These are phyloP conservation scores for fruit fly (Drosophila melanogaster) DNA, from an alignment of 1,140 invertebrate species.

Conservation along the genomic window Release_6_plus_ISO1_MT NT_033777.3:17844001-17844500, in stretches of 20 bases:
- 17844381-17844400: not conserved
- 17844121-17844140: conserved; percentile 7
- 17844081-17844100: conserved; percentile 53
- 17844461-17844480: conserved; percentile 52
- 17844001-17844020: conserved; percentile 17
- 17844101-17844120: conserved; percentile 53
- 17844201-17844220: conserved; percentile 80
- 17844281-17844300: conserved; percentile 26
- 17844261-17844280: conserved; percentile 7
- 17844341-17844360: conserved; percentile 65
- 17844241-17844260: not conserved
- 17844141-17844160: not conserved
- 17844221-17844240: conserved; percentile 54
- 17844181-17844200: conserved; percentile 81
- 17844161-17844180: conserved; percentile 43
- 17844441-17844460: conserved; percentile 68
- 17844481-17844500: conserved; percentile 20
- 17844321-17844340: conserved; percentile 81
- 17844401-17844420: conserved; percentile 35
- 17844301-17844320: conserved; percentile 75
- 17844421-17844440: conserved; percentile 39
- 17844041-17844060: conserved; percentile 40
- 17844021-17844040: conserved; percentile 32
- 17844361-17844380: conserved; percentile 9
- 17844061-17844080: conserved; percentile 17